Conservation (phyloP, 2,113 vertebrate genomes). For the Notothenia coriiceps region DNA sequence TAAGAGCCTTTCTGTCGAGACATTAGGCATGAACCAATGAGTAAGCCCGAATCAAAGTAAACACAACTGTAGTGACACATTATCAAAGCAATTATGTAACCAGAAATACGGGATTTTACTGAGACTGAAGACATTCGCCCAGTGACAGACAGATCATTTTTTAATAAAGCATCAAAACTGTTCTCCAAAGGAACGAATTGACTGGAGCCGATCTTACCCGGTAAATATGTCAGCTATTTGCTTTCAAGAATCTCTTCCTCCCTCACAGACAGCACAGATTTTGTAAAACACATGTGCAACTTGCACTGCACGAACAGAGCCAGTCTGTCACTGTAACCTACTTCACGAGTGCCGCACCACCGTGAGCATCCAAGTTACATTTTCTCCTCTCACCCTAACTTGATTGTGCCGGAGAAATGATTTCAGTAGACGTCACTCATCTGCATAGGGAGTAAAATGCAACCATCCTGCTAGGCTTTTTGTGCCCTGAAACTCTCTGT, state of each 20-base stretch:
- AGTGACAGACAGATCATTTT: slow-evolving; percentile 45
- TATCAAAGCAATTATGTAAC: slow-evolving; percentile 42
- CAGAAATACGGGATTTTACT: slow-evolving; percentile 10
- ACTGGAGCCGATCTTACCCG: slow-evolving; percentile 30
- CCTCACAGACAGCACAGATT: background rate
- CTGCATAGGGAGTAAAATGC: slow-evolving; percentile 82
- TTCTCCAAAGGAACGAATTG: slow-evolving; percentile 5
- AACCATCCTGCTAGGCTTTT: slow-evolving; percentile 58
- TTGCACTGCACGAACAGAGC: slow-evolving; percentile 5
- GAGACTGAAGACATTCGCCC: slow-evolving; percentile 16
- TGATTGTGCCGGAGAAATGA: slow-evolving; percentile 74
- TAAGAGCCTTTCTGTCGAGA: slow-evolving; percentile 1
- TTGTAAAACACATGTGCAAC: background rate
- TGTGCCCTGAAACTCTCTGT: slow-evolving; percentile 36
- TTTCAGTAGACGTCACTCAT: slow-evolving; percentile 81
- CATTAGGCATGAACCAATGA: background rate
- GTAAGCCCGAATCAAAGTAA: background rate
- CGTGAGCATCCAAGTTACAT: slow-evolving; percentile 52
- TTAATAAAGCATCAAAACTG: slow-evolving; percentile 4
- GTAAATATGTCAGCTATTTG: slow-evolving; percentile 51
- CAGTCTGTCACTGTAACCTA: slow-evolving; percentile 48
- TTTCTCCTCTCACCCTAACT: slow-evolving; percentile 77
- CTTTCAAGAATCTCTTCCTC: background rate
- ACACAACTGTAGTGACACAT: background rate
- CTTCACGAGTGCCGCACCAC: slow-evolving; percentile 33